Evolutionary conservation across 2,113 vertebrate genomes (phyloP).

Genomic region (Narcine bancroftii): DNA sequence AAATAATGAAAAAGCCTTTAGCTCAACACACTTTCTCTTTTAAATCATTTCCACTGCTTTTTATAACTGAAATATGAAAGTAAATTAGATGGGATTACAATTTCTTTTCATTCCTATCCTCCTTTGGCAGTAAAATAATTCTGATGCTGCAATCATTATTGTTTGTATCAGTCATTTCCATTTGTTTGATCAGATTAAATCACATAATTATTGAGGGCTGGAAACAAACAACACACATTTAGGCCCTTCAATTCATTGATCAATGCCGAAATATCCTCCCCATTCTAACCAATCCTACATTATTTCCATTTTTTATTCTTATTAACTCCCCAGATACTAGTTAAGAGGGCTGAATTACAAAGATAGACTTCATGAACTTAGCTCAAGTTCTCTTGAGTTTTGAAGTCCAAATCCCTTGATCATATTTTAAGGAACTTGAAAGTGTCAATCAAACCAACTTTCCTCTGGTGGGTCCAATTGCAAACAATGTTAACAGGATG

Average conservation of each 20-base stretch:
- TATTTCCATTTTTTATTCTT: no score
- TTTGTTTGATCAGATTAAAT: neutral
- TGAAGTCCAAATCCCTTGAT: neutral
- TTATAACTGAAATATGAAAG: neutral
- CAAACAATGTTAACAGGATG: neutral
- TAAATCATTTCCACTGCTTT: neutral
- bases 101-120: neutral
- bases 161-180: neutral
- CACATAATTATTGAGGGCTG: no score
- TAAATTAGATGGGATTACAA: neutral
- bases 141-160: neutral
- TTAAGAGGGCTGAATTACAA: neutral
- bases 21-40: neutral
- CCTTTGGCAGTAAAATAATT: neutral
- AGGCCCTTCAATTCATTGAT: no score
- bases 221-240: no score
- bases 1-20: neutral
- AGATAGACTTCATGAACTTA: neutral
- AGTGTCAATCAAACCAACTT: neutral
- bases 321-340: no score
- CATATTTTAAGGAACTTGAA: no score
- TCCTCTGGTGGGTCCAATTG: neutral
- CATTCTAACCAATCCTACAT: no score
- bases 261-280: no score
- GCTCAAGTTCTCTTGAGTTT: neutral